A percentile compares a stretch with the other conserved stretches of the same genome.
phyloP scores from a whole-genome alignment of 2,888 invertebrate genomes.

The Pristionchus fissidentatus region DNA sequence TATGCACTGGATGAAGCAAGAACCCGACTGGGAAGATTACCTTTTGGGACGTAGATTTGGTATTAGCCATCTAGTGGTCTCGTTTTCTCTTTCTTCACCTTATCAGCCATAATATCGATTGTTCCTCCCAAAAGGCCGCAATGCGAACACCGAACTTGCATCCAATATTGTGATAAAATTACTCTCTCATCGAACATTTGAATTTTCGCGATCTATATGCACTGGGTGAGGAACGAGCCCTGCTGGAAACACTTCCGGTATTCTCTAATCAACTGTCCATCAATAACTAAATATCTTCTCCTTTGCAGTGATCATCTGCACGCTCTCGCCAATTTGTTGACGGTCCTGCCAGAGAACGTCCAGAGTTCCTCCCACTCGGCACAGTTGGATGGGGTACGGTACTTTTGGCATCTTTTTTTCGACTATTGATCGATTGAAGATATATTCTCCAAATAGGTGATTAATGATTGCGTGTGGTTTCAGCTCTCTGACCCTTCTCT shows the following conservation, averaged over 20 bases:
- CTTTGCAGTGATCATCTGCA: constrained; percentile 80
- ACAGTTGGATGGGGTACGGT: constrained; percentile 36
- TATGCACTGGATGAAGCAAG: no score
- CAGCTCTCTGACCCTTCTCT: constrained; percentile 84
- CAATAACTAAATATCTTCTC: no score
- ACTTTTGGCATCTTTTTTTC: constrained; percentile 22
- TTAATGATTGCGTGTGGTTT: background rate
- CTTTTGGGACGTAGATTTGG: no score
- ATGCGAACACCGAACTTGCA: no score
- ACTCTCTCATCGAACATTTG: no score
- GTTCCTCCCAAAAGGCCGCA: no score
- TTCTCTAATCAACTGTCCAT: no score
- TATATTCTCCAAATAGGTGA: background rate
- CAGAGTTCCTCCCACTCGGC: constrained; percentile 88
- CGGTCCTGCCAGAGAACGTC: constrained; percentile 95
- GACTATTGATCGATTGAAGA: background rate
- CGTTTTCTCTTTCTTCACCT: no score
- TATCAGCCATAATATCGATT: no score
- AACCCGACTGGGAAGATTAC: no score
- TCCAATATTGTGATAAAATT: background rate
- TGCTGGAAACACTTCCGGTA: background rate
- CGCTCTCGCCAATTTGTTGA: constrained; percentile 92
- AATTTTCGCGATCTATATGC: background rate
- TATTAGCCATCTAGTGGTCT: no score
- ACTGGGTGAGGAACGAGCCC: background rate